Evolutionary conservation across 2,888 invertebrate genomes (phyloP), one percentile per base, ranked within the genome.

Genomic region (Drosophila atripex): DNA sequence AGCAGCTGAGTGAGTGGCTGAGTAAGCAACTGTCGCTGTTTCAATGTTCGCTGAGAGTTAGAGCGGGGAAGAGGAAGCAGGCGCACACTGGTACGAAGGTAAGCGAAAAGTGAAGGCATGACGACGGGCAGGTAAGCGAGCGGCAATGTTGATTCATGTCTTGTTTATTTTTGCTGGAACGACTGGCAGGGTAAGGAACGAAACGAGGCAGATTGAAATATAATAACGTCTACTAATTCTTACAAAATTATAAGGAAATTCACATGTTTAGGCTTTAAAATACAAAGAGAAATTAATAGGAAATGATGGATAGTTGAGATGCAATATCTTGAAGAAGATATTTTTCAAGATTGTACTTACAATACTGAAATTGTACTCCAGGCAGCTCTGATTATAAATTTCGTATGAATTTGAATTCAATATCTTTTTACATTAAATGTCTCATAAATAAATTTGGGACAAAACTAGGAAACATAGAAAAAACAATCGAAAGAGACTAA

Each of bases 41-140:
- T 73, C 69, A 82, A 85, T 84, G 88, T 85, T 85, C 78, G 47
- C 77, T 84, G 78, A 76, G 85, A 77, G 74, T 78, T 79, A 55
- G 71, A 72, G 82, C 39, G 21, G 14, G 14, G 11, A 49, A 54
- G 38, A 41, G 39, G 45, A 58, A 32, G 18, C 28, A 45, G 41
- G 18, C 16, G 60, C 45, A 70, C 68, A 69, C 39, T 69, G 68
- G 52, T 14, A 21, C 32, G n/a, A 25, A 9, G 46, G 21, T 43
- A 11, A 2, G 18, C 21, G 12, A 21, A 43, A 43, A 43, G 3
- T 21, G 18, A 21, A 12, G 11, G 12, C 4, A 9, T n/a, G 1
- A n/a, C 3, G 8, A 11, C 8, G 14, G 0, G 7, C 65, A 65
- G 47, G 66, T 65, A 65, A 18, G 38, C 18, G 41, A 16, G 35